Conservation (phyloP, 1,140 invertebrate genomes). For the Hyles vespertilio region DNA sequence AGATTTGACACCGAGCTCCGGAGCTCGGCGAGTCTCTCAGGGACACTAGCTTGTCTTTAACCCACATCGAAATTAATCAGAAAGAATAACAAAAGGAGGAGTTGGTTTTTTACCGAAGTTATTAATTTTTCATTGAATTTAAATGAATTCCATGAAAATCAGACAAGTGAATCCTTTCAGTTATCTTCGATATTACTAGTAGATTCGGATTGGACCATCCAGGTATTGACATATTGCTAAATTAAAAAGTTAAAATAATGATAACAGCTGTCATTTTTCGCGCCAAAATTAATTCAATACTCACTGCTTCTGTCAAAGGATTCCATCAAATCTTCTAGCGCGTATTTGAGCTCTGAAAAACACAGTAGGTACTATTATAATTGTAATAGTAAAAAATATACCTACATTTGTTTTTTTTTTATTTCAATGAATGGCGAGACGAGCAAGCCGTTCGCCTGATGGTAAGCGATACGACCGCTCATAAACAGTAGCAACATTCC, state of each 20-base stretch:
- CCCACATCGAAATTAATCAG: too few species aligned
- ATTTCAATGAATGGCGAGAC: too few species aligned
- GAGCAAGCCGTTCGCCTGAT: too few species aligned
- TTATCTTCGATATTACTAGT: neutral
- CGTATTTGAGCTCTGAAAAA: constrained; percentile 40
- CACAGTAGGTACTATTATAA: constrained; percentile 12
- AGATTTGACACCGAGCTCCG: too few species aligned
- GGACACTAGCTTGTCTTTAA: too few species aligned
- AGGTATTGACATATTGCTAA: neutral
- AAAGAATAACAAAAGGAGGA: too few species aligned
- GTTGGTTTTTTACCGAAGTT: too few species aligned
- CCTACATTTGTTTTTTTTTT: neutral
- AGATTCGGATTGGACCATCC: neutral
- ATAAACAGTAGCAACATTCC: too few species aligned
- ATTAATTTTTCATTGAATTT: neutral
- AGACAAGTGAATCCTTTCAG: neutral
- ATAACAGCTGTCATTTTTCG: neutral
- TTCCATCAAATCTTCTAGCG: constrained; percentile 35
- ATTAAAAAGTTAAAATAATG: neutral
- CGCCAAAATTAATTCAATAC: constrained; percentile 7
- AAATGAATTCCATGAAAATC: neutral
- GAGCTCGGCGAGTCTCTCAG: too few species aligned
- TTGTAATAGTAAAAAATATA: neutral
- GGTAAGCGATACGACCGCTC: too few species aligned
- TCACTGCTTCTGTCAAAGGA: constrained; percentile 34